Base-by-base conservation (phyloP, 2,888 invertebrate species). In the Drosophila emarginata region DNA sequence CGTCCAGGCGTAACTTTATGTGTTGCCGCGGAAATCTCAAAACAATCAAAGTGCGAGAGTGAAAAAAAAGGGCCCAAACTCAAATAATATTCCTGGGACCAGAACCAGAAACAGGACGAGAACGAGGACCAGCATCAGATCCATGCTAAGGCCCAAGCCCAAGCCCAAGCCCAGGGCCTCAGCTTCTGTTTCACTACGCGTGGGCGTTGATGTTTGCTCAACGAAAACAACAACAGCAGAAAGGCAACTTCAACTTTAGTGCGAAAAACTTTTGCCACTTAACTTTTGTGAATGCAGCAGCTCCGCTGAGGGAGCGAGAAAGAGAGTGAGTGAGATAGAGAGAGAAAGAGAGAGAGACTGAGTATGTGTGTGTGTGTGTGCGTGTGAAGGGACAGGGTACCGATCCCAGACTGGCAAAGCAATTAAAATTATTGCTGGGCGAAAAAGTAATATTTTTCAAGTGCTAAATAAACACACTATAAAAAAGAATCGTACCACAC, bases 381-480 rank as follows among this genome's bases (percentile, higher is more conserved):
- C 2, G 15, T 9, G 12, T 18, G 45, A 18, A 45, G 18, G 18
- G 18, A 45, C 45, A 18, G 45, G 4, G 18, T 21, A 59, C 53
- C 57, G 64, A 64, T 71, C 78, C 71, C 74, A 64, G 68, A 74
- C 76, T 78, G 78, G 74, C 77, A 89, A 89, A 89, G 89, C 89
- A 89, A 89, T 89, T 89, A 89, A 89, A 89, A 89, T 89, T 89
- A 89, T 84, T 81, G 83, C 80, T 73, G 79, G 80, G 77, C 73
- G 69, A 82, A 85, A 87, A 89, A 88, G 82, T 86, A 88, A 88
- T 89, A 88, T 89, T 89, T 89, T 87, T 83, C 83, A 89, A 89
- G 89, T 89, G 90, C 87, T 83, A 83, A 80, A 82, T 85, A 89
- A 89, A 89, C 89, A 89, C 87, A 88, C 81, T 81, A 86, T 80